phyloP scores from a whole-genome alignment of 2,113 vertebrate genomes.

The Callipepla californica region DNA sequence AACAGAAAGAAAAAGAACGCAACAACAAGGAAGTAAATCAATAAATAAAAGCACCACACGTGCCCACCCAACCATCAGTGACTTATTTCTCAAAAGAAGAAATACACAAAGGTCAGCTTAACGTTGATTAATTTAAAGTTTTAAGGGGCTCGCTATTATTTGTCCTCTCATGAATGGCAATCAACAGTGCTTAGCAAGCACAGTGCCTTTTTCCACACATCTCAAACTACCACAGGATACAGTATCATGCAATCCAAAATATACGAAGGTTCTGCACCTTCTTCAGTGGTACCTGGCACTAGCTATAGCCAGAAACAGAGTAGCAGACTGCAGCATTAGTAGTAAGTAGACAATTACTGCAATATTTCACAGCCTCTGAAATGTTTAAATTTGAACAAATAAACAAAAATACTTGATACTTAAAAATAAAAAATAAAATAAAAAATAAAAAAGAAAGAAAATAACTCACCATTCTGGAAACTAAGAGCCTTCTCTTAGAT shows the following conservation, averaged over 20 bases:
- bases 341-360: background rate
- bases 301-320: background rate
- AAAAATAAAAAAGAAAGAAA: background rate
- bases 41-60: background rate
- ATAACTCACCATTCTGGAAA: constrained; percentile 72
- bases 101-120: background rate
- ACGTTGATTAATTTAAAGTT: background rate
- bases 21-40: background rate
- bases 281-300: background rate
- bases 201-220: background rate
- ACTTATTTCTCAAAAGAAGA: background rate
- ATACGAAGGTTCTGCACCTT: background rate
- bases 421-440: background rate
- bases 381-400: background rate
- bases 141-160: background rate
- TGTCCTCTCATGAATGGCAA: background rate
- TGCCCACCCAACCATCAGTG: background rate
- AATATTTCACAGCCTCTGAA: background rate
- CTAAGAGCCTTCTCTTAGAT: constrained; percentile 20
- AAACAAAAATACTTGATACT: background rate
- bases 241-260: background rate
- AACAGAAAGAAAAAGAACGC: background rate
- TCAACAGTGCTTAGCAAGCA: background rate
- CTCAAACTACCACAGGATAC: background rate
- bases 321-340: background rate